Evolutionary conservation across 2,797 vertebrate genomes (phyloP), one percentile per base, ranked within the genome.

Genomic region (Odontamblyopus rebecca): DNA sequence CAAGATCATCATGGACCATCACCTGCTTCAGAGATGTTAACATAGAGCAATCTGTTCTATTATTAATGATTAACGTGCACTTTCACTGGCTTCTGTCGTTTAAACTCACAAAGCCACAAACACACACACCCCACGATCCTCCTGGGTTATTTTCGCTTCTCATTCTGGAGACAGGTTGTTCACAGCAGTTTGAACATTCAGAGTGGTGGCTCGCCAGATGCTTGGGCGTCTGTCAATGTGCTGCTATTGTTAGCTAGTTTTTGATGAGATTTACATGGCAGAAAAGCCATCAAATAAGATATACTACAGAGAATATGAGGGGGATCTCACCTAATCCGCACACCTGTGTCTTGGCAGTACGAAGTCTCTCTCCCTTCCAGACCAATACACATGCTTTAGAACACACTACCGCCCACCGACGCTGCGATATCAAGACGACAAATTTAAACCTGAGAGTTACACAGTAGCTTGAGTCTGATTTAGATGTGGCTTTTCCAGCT

Each of bases 191-290:
- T 90, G 86, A 91, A 87, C 86, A 90, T 83, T 89, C 79, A 81
- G 83, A 88, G 75, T 30, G 80, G 73, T 74, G 86, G 83, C 82
- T 86, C 51, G 85, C 90, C 92, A 93, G 90, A 89, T 92, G 89
- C 91, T 91, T 79, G 85, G 90, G 87, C 87, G 87, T 91, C 90
- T 92, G 91, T 91, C 88, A 87, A 80, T 70, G 74, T 4, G 77
- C 51, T 73, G 87, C 88, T 91, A 91, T 92, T 92, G 91, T 93
- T 92, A 92, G 91, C 83, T 85, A 76, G 81, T 92, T 93, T 93
- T 86, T 92, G 91, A 93, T 92, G 89, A 92, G 87, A 91, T 92
- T 91, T 93, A 89, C 89, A 88, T 86, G 90, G 87, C 88, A 88
- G 85, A 82, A 92, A 90, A 86, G 78, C 85, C 82, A 88, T 93